A percentile compares a stretch with the other conserved stretches of the same genome.
phyloP scores from a whole-genome alignment of 2,888 invertebrate genomes.

The Conomelus anceps region DNA sequence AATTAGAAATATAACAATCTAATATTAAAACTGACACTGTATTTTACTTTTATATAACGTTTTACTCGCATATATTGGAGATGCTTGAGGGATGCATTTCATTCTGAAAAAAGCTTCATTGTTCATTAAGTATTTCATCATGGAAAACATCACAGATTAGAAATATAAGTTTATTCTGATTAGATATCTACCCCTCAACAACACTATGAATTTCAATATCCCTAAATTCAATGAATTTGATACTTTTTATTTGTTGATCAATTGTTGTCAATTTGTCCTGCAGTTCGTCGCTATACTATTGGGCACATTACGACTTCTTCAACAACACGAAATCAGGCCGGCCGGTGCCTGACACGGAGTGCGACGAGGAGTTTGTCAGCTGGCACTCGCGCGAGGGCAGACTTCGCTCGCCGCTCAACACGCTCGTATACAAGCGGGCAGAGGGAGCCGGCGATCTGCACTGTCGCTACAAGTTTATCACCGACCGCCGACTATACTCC shows the following conservation, averaged over 20 bases:
- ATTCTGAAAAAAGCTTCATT: too few species aligned
- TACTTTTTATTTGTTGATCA: neutral
- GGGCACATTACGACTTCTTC: conserved; percentile 92
- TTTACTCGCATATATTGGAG: too few species aligned
- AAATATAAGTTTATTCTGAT: too few species aligned
- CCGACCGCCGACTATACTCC: conserved; percentile 72
- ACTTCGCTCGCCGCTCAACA: conserved; percentile 76
- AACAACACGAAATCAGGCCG: conserved; percentile 83
- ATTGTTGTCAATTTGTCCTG: conserved; percentile 23
- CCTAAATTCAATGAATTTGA: neutral
- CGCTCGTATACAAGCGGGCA: conserved; percentile 69
- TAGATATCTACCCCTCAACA: too few species aligned
- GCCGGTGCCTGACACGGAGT: conserved; percentile 69
- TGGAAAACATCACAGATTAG: too few species aligned
- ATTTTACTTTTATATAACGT: too few species aligned
- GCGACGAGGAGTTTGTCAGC: conserved; percentile 81
- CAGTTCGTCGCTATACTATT: conserved; percentile 84
- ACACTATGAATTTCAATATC: neutral
- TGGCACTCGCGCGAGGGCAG: conserved; percentile 72
- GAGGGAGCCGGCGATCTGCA: conserved; percentile 56
- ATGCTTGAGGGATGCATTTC: too few species aligned
- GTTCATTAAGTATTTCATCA: too few species aligned
- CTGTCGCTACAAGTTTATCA: conserved; percentile 76
- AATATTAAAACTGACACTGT: too few species aligned
- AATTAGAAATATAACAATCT: too few species aligned